Evolutionary conservation across 2,888 invertebrate species (phyloP).

Genomic region (Stegana nigrithorax): DNA sequence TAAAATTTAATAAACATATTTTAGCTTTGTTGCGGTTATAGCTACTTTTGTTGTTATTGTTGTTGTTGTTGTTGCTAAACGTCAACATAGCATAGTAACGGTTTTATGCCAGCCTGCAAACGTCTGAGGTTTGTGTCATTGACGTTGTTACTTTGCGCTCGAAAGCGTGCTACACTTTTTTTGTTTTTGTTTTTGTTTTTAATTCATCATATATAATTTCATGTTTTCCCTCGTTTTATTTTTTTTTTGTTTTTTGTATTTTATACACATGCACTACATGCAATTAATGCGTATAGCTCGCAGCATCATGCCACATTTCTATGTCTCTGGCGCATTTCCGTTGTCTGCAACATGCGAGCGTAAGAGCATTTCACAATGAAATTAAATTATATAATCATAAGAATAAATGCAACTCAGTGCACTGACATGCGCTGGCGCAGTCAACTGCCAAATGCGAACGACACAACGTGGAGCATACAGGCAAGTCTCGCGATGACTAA

Average conservation of each 20-base stretch:
- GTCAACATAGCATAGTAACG: too few relatives aligned
- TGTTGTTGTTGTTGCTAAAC: conserved; percentile 14
- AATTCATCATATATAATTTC: too few relatives aligned
- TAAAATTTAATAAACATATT: conserved; percentile 63
- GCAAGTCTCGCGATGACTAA: too few relatives aligned
- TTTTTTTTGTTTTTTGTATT: conserved; percentile 20
- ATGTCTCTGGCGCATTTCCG: conserved; percentile 17
- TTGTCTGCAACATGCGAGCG: conserved; percentile 9
- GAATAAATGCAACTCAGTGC: conserved; percentile 33
- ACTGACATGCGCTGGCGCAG: too few relatives aligned
- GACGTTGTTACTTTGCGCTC: conserved; percentile 28
- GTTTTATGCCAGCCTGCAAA: not conserved
- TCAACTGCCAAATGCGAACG: not conserved
- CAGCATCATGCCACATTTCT: too few relatives aligned
- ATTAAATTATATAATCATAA: conserved; percentile 47
- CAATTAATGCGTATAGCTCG: too few relatives aligned
- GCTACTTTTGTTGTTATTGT: not conserved
- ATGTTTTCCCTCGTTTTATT: too few relatives aligned
- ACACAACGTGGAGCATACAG: too few relatives aligned
- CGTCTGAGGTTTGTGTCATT: conserved; percentile 21
- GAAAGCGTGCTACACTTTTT: conserved; percentile 21
- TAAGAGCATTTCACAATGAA: conserved; percentile 36
- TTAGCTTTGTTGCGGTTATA: conserved; percentile 53
- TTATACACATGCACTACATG: too few relatives aligned
- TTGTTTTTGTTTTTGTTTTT: not conserved